A percentile compares a stretch with the other conserved stretches of the same genome.
phyloP scores from a whole-genome alignment of 2,888 invertebrate genomes.

The Eupeodes luniger region DNA sequence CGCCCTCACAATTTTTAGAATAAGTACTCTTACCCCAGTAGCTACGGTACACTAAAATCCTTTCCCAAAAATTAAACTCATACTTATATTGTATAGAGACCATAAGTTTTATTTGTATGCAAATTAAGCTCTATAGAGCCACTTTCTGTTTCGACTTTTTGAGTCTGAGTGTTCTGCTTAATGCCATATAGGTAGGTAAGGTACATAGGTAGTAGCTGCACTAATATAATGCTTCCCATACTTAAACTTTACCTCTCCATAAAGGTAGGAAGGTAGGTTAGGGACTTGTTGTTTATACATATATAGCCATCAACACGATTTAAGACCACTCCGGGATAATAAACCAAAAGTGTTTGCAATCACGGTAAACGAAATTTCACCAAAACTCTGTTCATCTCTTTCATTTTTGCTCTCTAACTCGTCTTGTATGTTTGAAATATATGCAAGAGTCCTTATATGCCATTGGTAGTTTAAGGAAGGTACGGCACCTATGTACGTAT shows the following conservation, averaged over 20 bases:
- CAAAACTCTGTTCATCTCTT: not conserved
- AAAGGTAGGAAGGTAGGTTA: too few species aligned
- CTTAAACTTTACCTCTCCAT: not conserved
- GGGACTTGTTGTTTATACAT: not conserved
- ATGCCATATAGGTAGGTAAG: not conserved
- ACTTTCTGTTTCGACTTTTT: slow-evolving; percentile 44
- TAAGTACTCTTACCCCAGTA: not conserved
- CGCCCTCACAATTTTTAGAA: slow-evolving; percentile 1
- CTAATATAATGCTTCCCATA: not conserved
- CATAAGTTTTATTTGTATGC: slow-evolving; percentile 28
- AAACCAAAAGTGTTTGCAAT: slow-evolving; percentile 55
- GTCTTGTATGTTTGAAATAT: not conserved
- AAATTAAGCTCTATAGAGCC: slow-evolving; percentile 13
- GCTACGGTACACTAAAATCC: not conserved
- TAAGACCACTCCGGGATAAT: slow-evolving; percentile 57
- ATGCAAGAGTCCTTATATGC: not conserved
- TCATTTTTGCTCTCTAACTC: not conserved
- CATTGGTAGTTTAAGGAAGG: not conserved
- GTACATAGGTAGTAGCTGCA: slow-evolving; percentile 5
- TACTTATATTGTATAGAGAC: not conserved
- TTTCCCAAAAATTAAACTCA: slow-evolving; percentile 7
- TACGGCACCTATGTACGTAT: too few species aligned
- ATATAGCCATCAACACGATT: slow-evolving; percentile 2
- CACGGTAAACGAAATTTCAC: slow-evolving; percentile 57
- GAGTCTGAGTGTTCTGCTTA: slow-evolving; percentile 41